Evolutionary conservation across 2,888 invertebrate genomes (phyloP).

Genomic region (Micoletzkya japonica): DNA sequence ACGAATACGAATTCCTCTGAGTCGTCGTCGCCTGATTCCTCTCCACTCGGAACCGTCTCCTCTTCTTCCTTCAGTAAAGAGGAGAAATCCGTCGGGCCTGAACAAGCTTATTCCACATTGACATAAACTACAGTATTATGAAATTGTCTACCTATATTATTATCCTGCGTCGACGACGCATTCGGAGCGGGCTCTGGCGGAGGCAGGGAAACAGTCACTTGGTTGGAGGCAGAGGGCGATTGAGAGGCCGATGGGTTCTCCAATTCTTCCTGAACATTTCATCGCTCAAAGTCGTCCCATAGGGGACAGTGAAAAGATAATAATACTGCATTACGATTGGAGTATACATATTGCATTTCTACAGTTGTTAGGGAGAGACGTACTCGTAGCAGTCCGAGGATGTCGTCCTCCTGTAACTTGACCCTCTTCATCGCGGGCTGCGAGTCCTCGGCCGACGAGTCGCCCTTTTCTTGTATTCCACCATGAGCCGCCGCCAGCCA

Average conservation of each 20-base stretch:
- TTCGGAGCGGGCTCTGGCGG: neutral
- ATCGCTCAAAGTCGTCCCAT: too few species aligned
- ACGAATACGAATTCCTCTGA: constrained; percentile 4
- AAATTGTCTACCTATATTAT: neutral
- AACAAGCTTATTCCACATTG: neutral
- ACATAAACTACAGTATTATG: neutral
- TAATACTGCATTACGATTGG: too few species aligned
- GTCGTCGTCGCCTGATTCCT: neutral
- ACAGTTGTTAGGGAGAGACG: neutral
- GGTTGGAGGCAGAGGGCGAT: constrained; percentile 3
- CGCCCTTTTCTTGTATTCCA: neutral
- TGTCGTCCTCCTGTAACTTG: neutral
- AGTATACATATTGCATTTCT: too few species aligned
- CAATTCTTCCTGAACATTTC: constrained; percentile 4
- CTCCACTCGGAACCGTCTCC: neutral
- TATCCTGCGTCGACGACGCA: neutral
- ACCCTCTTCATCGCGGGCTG: neutral
- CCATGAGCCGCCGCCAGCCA: neutral
- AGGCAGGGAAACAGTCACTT: neutral
- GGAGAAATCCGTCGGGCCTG: neutral
- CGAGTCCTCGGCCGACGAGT: neutral
- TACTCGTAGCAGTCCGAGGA: neutral
- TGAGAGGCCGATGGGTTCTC: constrained; percentile 6
- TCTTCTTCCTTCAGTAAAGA: constrained; percentile 3
- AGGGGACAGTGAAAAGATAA: too few species aligned